Percentiles rank a stretch among this genome's conserved stretches.
phyloP scores from a whole-genome alignment of 2,113 vertebrate species.

The Zosterops japonicus region DNA sequence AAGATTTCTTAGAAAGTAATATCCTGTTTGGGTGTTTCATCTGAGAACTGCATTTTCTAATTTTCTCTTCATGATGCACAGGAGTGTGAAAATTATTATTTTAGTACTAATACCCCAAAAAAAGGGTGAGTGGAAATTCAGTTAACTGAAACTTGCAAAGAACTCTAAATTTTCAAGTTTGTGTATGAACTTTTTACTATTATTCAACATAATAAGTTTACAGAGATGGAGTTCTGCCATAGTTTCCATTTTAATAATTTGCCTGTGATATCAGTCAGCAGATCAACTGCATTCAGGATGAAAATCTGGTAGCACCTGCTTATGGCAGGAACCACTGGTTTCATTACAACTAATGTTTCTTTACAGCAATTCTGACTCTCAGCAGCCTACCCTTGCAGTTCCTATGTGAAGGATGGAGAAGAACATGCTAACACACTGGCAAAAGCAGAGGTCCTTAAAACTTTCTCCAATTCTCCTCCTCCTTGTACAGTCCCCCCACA shows the following conservation, averaged over 20 bases:
- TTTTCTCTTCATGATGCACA: background rate
- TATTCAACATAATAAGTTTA: background rate
- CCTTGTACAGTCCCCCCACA: background rate
- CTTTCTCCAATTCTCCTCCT: background rate
- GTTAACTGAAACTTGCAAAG: background rate
- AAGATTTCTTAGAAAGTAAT: background rate
- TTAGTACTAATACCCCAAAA: background rate
- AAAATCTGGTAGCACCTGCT: background rate
- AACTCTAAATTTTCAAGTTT: background rate
- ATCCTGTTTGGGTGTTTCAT: background rate
- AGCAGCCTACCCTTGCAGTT: background rate
- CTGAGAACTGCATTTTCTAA: fast-evolving
- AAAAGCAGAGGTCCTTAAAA: background rate
- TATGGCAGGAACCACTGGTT: background rate
- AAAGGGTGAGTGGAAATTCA: fast-evolving
- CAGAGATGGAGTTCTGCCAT: fast-evolving
- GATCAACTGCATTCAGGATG: background rate
- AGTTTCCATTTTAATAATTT: background rate
- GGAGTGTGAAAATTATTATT: background rate
- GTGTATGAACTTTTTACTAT: background rate
- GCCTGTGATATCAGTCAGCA: background rate
- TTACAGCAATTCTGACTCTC: background rate
- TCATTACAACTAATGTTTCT: background rate
- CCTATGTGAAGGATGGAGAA: background rate
- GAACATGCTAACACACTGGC: background rate